These are phyloP conservation scores for Tholera decimalis DNA, from an alignment of 2,888 invertebrate genomes.

Conservation along the genomic window DNA sequence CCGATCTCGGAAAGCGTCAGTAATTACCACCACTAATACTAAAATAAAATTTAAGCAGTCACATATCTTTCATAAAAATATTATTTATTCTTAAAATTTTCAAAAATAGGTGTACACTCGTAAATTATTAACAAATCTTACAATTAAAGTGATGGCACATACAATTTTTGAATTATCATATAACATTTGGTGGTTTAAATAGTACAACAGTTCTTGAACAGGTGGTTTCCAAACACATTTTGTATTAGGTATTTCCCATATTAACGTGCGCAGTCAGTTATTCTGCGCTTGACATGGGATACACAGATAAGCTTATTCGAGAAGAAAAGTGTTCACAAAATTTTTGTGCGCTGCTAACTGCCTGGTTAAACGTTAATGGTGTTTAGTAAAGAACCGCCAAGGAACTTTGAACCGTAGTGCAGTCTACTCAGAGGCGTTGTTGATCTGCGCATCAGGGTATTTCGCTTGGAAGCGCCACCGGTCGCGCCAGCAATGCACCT, in stretches of 20 bases:
- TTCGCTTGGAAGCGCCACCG: constrained; percentile 82
- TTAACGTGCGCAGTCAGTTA: constrained; percentile 3
- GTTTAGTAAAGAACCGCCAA: constrained; percentile 42
- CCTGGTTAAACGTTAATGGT: constrained; percentile 4
- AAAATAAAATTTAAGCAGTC: constrained; percentile 13
- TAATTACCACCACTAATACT: not conserved
- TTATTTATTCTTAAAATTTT: constrained; percentile 44
- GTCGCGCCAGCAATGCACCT: constrained; percentile 90
- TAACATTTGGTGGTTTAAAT: constrained; percentile 10
- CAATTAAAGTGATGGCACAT: constrained; percentile 59
- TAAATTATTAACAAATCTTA: constrained; percentile 47
- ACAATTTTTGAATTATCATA: constrained; percentile 44
- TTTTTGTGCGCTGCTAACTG: constrained; percentile 1
- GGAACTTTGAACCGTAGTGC: constrained; percentile 49
- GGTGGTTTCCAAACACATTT: constrained; percentile 31
- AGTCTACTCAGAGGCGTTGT: constrained; percentile 60
- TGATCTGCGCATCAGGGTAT: constrained; percentile 67
- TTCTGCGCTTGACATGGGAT: not conserved
- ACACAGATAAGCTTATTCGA: constrained; percentile 25
- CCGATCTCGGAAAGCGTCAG: no score
- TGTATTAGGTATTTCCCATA: constrained; percentile 3
- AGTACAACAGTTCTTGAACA: constrained; percentile 30
- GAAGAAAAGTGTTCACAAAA: constrained; percentile 12
- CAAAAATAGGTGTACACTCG: constrained; percentile 42
- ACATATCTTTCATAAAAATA: constrained; percentile 36